Conservation (phyloP, 2,113 vertebrate genomes). For the Cyanoderma ruficeps region DNA sequence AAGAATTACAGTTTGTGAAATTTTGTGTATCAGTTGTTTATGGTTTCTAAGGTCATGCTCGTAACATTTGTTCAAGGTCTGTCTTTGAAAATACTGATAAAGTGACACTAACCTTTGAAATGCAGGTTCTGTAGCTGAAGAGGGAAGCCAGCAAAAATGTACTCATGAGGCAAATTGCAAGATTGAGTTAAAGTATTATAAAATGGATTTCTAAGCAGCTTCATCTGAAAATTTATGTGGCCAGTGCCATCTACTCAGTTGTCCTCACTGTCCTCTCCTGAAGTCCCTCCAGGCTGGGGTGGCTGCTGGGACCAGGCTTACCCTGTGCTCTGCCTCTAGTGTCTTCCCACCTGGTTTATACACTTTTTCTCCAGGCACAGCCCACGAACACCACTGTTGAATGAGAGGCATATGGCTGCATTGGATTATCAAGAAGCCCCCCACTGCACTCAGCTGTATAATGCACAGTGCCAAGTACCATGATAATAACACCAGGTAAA, state of each 20-base stretch:
- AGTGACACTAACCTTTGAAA: slow-evolving; percentile 72
- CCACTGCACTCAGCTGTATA: neutral
- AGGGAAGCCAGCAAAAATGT: neutral
- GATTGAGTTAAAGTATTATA: neutral
- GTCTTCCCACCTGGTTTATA: neutral
- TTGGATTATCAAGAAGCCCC: neutral
- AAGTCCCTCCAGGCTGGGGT: neutral
- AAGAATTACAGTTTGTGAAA: slow-evolving; percentile 9
- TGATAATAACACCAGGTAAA: neutral
- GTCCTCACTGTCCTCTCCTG: neutral
- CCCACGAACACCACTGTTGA: neutral
- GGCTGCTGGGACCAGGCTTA: neutral
- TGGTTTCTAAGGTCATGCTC: slow-evolving; percentile 43
- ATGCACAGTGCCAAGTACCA: neutral
- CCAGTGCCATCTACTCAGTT: neutral
- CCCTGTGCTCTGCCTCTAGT: neutral
- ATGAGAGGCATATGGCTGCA: neutral
- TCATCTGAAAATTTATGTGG: neutral
- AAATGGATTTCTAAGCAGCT: neutral
- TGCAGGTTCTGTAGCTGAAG: slow-evolving; percentile 43
- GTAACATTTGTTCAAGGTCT: slow-evolving; percentile 63
- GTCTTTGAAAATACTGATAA: slow-evolving; percentile 72
- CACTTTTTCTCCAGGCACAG: neutral
- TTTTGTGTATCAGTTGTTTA: slow-evolving; percentile 52
- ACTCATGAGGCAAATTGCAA: neutral